Evolutionary conservation across 2,888 invertebrate species (phyloP), one percentile per base, ranked within the genome.

Genomic region (Steinernema scapterisci): DNA sequence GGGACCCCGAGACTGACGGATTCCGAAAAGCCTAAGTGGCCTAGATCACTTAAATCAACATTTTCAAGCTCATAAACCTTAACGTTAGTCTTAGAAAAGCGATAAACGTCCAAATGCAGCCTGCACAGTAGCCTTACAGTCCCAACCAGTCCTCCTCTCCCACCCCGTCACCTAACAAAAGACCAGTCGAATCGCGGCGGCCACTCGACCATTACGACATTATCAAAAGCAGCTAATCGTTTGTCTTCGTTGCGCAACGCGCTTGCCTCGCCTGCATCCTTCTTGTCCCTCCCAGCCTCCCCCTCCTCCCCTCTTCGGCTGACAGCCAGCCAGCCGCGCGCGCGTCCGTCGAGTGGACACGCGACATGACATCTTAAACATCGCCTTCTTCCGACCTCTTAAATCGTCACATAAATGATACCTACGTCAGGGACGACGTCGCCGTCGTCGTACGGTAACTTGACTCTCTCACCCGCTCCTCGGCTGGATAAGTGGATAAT

Each of bases 201-300:
- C 54, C 54, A 54, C 54, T 54, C 54, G 21, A 54, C 54, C 54
- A 54, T 54, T 54, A 54, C 21, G 54, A 54, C 54, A 54, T 54
- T 54, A 54, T 54, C 54, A 54, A 38, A 38, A 38, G n/a, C 51
- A 9, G 54, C 25, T 54, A 54, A 54, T 54, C 54, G 54, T 54
- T 54, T 54, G 54, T 54, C 54, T 54, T 54, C 21, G 54, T 54
- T 54, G 54, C 54, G 54, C 54, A 54, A 54, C 54, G 23, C 54
- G 2, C 54, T 25, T 13, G 21, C 13, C 21, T 6, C 54, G 2
- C 48, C 13, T n/a, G n/a, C n/a, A n/a, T n/a, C n/a, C n/a, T n/a
- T n/a, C 54, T 25, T 13, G 21, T 3, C 21, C 23, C 54, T n/a
- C 48, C 13, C 48, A 5, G 19, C 7, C 48, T 16, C 48, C 48